A percentile compares a stretch with the other conserved stretches of the same genome.
Conservation (phyloP, 2,113 vertebrate species). For the Etheostoma spectabile region DNA sequence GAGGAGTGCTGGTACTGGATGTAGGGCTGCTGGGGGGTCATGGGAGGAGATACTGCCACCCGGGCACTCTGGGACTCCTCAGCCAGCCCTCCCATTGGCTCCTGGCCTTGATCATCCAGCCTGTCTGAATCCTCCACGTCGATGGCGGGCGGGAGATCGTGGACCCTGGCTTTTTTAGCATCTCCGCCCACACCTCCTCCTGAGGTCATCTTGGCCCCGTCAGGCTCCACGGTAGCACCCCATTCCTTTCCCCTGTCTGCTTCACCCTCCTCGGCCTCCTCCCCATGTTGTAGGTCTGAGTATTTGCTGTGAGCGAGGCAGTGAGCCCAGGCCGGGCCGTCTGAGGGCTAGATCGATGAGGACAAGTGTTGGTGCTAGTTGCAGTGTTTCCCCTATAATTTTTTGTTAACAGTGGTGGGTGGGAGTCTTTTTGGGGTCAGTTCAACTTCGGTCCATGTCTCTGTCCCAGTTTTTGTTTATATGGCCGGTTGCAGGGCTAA, state of each 20-base stretch:
- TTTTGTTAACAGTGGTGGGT: slow-evolving; percentile 76
- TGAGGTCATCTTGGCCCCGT: slow-evolving; percentile 85
- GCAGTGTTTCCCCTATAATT: slow-evolving; percentile 79
- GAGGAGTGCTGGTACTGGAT: slow-evolving; percentile 97
- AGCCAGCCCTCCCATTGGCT: slow-evolving; percentile 86
- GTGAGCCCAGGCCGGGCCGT: slow-evolving; percentile 91
- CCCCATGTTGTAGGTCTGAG: slow-evolving; percentile 89
- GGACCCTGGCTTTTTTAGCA: slow-evolving; percentile 88
- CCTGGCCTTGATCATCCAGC: slow-evolving; percentile 87
- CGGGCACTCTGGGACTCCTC: slow-evolving; percentile 91
- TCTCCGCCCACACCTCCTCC: slow-evolving; percentile 79
- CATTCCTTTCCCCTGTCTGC: slow-evolving; percentile 92
- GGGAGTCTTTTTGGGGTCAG: slow-evolving; percentile 46
- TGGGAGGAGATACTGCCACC: slow-evolving; percentile 91
- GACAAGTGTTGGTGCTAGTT: slow-evolving; percentile 81
- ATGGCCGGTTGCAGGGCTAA: slow-evolving; percentile 25
- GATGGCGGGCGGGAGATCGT: slow-evolving; percentile 82
- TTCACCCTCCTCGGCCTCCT: slow-evolving; percentile 91
- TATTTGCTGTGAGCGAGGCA: slow-evolving; percentile 95
- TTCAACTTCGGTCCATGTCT: slow-evolving; percentile 64
- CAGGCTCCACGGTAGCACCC: slow-evolving; percentile 84
- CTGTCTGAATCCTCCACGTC: slow-evolving; percentile 88
- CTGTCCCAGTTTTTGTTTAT: slow-evolving; percentile 48
- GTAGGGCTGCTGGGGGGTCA: slow-evolving; percentile 95
- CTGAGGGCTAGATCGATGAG: slow-evolving; percentile 90